Base-by-base conservation (phyloP, 1,140 invertebrate genomes). In the Lycorma delicatula region DNA sequence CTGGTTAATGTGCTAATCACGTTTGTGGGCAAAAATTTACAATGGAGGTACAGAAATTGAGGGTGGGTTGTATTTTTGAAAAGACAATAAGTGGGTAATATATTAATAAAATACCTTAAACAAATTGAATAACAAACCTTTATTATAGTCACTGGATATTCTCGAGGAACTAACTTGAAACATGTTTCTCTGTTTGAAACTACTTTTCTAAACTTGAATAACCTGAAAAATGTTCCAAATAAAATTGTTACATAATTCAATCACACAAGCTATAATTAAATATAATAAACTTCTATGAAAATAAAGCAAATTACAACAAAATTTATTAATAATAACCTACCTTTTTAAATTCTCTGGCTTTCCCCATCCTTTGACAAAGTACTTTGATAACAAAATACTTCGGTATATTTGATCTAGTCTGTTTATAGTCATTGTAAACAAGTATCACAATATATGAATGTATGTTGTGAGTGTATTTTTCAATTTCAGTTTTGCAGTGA, bases 331-430 rank as follows among this genome's bases (percentile, higher is more conserved):
- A 25, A 34, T 58, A 13, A 60, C 63, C 73, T 77, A 94, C 93
- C 86, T 86, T 74, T 87, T 84, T 29, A 98, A 78, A 75, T 89
- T 87, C 66, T 95, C 86, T 6, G 94, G 91, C 64, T 88, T 86
- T 6, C 96, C 96, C 95, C 95, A 99, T 62, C 94, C 94, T 78
- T 93, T 92, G 0, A 87, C 88, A 70, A 98, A 98, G 72, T 97
- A 95, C 72, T 91, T 92, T 1, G 91, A 89, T 34, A 97, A 74
- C 22, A 98, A 76, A 67, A 97, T 80, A 69, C 85, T 87, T 66
- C 95, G 77, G 71, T 96, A 97, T 49, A 96, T 78, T 49, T 88
- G 82, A 74, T 98, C 95, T 63, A 96, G 74, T 65, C 80, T 81
- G 70, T 86, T 89, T 12, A 82, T 77, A 60, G 84, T 80, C 85